These are phyloP conservation scores for Austrolebias charrua DNA, from an alignment of 2,797 vertebrate genomes.

Conservation along the genomic window DNA sequence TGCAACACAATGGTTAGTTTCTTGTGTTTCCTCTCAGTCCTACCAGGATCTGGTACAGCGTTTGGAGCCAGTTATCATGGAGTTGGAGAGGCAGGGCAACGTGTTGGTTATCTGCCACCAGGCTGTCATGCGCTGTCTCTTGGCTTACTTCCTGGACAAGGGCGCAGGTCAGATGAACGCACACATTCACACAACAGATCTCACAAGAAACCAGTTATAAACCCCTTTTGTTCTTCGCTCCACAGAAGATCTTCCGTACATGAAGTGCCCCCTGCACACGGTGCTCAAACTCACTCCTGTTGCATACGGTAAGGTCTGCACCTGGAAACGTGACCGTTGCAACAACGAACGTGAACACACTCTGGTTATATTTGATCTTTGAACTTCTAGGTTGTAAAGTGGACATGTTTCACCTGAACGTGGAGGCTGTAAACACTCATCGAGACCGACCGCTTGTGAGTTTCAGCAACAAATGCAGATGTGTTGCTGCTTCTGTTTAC, in stretches of 20 bases:
- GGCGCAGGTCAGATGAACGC: slow-evolving; percentile 84
- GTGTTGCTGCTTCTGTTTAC: not conserved
- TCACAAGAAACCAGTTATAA: not conserved
- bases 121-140: slow-evolving; percentile 96
- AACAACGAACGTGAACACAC: not conserved
- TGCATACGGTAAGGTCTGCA: slow-evolving; percentile 85
- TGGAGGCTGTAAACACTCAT: slow-evolving; percentile 96
- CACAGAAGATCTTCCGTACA: slow-evolving; percentile 92
- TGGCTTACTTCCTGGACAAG: slow-evolving; percentile 97
- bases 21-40: slow-evolving; percentile 76
- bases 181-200: not conserved
- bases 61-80: slow-evolving; percentile 97
- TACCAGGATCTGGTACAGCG: slow-evolving; percentile 97
- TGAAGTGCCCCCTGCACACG: slow-evolving; percentile 93
- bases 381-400: slow-evolving; percentile 89
- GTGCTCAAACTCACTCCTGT: slow-evolving; percentile 94
- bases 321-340: not conserved
- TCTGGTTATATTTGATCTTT: not conserved
- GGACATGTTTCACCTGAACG: slow-evolving; percentile 88
- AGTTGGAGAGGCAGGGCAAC: slow-evolving; percentile 93
- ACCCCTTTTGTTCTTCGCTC: slow-evolving; percentile 11
- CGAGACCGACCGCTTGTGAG: slow-evolving; percentile 91
- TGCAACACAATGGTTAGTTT: not conserved
- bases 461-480: slow-evolving; percentile 22
- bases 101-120: slow-evolving; percentile 95